phyloP scores from a whole-genome alignment of 2,797 vertebrate genomes.

The Pseudochirops corinnae region DNA sequence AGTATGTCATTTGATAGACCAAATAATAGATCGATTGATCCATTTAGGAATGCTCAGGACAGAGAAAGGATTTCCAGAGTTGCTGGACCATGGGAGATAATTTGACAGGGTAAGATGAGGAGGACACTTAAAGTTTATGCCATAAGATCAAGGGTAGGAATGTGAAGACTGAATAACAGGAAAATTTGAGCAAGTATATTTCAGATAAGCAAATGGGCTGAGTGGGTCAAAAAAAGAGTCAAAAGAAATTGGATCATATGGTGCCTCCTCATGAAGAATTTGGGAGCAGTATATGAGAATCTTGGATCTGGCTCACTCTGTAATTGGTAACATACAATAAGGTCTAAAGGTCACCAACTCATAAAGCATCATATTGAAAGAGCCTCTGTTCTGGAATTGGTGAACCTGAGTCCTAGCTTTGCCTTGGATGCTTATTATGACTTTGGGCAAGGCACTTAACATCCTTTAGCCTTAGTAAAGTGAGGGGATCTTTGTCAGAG shows the following conservation, averaged over 20 bases:
- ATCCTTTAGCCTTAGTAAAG: background rate
- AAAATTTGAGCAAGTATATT: background rate
- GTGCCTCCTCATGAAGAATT: background rate
- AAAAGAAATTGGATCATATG: background rate
- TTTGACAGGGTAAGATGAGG: background rate
- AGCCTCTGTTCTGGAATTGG: background rate
- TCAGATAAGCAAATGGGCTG: background rate
- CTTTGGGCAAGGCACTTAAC: background rate
- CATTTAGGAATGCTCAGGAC: background rate
- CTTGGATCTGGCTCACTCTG: background rate
- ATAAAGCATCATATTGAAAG: background rate
- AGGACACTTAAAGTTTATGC: background rate
- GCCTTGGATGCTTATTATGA: background rate
- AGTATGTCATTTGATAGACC: background rate
- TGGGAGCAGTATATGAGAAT: background rate
- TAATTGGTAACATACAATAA: background rate
- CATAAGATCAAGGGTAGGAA: background rate
- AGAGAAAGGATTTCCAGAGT: background rate
- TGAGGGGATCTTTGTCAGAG: background rate
- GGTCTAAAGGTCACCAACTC: background rate
- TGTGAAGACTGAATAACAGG: background rate
- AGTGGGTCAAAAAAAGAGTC: background rate
- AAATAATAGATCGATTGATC: background rate
- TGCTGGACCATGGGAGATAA: background rate
- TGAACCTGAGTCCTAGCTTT: background rate